Base-by-base conservation (phyloP, 2,797 vertebrate species). In the Huso huso region DNA sequence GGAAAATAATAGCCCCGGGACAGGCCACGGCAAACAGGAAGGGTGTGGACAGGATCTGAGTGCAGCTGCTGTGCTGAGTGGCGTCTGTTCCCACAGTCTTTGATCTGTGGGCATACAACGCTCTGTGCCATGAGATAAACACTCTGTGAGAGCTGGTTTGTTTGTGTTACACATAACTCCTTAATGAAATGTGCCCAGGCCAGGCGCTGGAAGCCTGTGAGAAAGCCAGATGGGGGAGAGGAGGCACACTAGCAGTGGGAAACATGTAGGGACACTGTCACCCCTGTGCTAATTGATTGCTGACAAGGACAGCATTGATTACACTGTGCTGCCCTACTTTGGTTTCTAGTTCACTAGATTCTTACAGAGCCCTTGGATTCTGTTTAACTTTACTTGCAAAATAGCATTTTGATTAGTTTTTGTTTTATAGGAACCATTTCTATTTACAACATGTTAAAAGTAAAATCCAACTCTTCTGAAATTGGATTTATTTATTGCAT, bases 21-120 rank as follows among this genome's bases (percentile, higher is more conserved):
- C 83, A 84, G 80, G 82, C 78, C 77, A 75, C 79, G 70, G 73
- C 83, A 82, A 89, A 88, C 89, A 92, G 92, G 92, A 93, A 92
- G 91, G 91, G 91, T 84, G 90, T 90, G 88, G 86, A 86, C 87
- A 89, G 89, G 88, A 89, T 90, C 82, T 83, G 74, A 86, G 86
- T 51, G 75, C 86, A 85, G 88, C 88, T 88, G 89, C 87, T 79
- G 76, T 71, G 77, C 80, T 74, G 82, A 85, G 76, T 76, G 81
- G 81, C 72, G 81, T 87, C 89, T 87, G 84, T 90, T 91, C 88
- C 83, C 86, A 85, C 81, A 79, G 73, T 81, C 89, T 91, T 91
- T 91, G 90, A 91, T 91, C 82, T 84, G 75, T 6, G 76, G 83
- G 87, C 84, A 86, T 75, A 78, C 18, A 49, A 83, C 78, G 63